Conservation (phyloP, 2,797 vertebrate species). For the Helarctos malayanus region DNA sequence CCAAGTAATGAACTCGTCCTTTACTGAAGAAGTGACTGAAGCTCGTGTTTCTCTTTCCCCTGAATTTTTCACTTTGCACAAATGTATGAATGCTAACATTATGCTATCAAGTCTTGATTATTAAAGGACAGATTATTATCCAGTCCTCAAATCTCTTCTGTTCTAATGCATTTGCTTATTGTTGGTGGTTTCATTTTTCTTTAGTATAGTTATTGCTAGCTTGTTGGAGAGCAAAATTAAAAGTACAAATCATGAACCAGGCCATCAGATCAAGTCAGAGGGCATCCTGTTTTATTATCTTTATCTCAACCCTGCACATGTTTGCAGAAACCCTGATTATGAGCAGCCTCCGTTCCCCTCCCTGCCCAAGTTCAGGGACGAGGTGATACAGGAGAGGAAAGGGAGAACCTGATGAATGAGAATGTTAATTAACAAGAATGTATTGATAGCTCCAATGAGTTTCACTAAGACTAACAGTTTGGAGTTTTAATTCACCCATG, state of each 20-base stretch:
- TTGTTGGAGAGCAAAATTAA: not conserved
- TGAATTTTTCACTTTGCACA: conserved; percentile 37
- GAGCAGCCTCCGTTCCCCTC: not conserved
- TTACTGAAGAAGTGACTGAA: conserved; percentile 25
- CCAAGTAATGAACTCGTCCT: conserved; percentile 34
- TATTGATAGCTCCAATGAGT: not conserved
- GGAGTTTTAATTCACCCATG: conserved; percentile 32
- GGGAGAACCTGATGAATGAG: not conserved
- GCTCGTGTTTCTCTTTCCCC: not conserved
- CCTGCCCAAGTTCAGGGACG: not conserved
- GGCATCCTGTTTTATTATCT: not conserved
- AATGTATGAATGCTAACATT: conserved; percentile 25
- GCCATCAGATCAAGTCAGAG: not conserved
- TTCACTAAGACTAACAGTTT: not conserved
- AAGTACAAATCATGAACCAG: not conserved
- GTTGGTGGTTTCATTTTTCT: not conserved
- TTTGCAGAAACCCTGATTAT: not conserved
- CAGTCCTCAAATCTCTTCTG: conserved; percentile 16
- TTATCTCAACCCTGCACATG: not conserved
- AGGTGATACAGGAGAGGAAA: conserved; percentile 31
- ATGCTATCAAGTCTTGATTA: not conserved
- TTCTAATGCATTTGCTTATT: not conserved
- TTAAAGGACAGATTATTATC: not conserved
- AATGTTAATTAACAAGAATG: not conserved
- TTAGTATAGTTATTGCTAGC: not conserved